phyloP scores from a whole-genome alignment of 2,888 invertebrate genomes.

The Crioceris asparagi region DNA sequence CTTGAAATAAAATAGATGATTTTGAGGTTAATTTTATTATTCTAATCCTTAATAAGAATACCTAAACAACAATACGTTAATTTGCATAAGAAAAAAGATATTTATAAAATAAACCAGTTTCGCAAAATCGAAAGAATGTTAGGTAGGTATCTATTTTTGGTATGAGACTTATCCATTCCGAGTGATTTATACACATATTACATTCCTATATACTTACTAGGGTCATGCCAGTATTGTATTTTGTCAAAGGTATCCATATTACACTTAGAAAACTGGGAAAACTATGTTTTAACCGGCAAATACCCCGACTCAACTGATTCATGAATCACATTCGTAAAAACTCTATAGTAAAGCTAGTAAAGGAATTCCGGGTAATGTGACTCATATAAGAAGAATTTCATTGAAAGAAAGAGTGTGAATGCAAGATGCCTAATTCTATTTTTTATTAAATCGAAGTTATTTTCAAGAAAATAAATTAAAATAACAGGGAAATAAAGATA shows the following conservation, averaged over 20 bases:
- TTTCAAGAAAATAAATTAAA: no score
- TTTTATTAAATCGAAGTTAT: no score
- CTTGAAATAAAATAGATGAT: no score
- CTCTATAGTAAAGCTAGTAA: constrained; percentile 28
- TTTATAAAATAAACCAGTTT: background rate
- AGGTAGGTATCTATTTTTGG: no score
- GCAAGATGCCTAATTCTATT: no score
- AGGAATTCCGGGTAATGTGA: constrained; percentile 28
- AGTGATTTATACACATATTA: constrained; percentile 2
- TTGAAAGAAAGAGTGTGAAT: no score
- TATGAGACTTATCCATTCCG: no score
- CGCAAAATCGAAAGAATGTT: background rate
- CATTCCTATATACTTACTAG: constrained; percentile 26
- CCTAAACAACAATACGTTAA: no score
- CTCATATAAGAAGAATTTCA: constrained; percentile 27
- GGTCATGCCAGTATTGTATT: constrained; percentile 37
- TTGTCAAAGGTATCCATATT: constrained; percentile 24
- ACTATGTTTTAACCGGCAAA: constrained; percentile 20
- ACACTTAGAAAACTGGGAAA: constrained; percentile 18
- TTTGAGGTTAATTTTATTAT: no score
- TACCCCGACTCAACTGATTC: constrained; percentile 21
- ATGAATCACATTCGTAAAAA: constrained; percentile 28
- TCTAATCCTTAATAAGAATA: no score
- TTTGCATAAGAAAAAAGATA: no score
- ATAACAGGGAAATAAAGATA: no score